phyloP scores from a whole-genome alignment of 1,140 invertebrate species.

The Adelges cooleyi region DNA sequence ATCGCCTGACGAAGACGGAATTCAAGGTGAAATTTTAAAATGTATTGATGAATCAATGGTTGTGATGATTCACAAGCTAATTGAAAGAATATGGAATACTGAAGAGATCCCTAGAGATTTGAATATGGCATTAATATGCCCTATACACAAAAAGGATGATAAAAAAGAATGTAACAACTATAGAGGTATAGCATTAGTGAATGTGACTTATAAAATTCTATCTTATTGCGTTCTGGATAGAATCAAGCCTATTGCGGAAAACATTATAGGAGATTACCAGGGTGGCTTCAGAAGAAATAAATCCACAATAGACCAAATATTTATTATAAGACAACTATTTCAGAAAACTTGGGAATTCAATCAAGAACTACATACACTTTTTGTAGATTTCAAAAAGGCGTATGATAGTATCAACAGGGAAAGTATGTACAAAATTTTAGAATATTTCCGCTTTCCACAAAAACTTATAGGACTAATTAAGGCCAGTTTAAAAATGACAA shows the following conservation, averaged over 20 bases:
- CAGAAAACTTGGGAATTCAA: constrained; percentile 16
- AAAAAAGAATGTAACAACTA: constrained; percentile 33
- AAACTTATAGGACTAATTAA: neutral
- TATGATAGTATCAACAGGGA: neutral
- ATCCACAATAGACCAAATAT: constrained; percentile 26
- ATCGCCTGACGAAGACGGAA: constrained; percentile 33
- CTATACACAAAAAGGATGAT: constrained; percentile 35
- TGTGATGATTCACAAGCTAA: neutral
- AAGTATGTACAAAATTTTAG: neutral
- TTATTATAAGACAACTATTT: constrained; percentile 23
- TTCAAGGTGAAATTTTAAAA: constrained; percentile 33
- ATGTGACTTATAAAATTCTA: constrained; percentile 12
- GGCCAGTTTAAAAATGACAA: neutral
- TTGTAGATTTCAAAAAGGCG: constrained; percentile 4
- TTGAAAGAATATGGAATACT: constrained; percentile 1
- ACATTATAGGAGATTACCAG: neutral
- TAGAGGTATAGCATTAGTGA: constrained; percentile 32
- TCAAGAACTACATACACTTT: neutral
- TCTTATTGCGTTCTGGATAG: neutral
- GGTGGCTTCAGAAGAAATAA: constrained; percentile 22
- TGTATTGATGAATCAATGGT: neutral
- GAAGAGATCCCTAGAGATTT: constrained; percentile 33
- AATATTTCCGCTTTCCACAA: neutral
- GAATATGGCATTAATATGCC: constrained; percentile 31
- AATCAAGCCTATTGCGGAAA: neutral